Percentiles rank a stretch among this genome's conserved stretches.
Evolutionary conservation across 2,888 invertebrate genomes (phyloP).

Genomic region (Synanthedon formicaeformis): DNA sequence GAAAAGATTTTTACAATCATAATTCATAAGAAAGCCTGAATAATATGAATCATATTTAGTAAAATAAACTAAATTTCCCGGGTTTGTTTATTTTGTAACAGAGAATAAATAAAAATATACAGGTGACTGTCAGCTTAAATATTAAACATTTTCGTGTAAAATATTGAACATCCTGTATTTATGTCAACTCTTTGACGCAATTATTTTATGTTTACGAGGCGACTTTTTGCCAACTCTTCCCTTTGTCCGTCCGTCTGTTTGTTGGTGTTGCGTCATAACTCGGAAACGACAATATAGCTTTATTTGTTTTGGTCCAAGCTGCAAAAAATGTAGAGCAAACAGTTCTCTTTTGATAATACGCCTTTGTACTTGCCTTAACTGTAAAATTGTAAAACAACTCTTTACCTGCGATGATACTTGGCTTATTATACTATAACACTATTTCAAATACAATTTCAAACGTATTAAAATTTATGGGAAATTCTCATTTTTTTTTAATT

Average conservation of each 20-base stretch:
- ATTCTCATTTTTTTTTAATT: too few relatives aligned
- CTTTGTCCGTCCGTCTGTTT: slow-evolving; percentile 22
- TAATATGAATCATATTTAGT: too few relatives aligned
- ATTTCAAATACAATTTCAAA: too few relatives aligned
- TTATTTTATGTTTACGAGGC: slow-evolving; percentile 1
- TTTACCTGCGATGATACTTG: too few relatives aligned
- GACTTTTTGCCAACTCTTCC: slow-evolving; percentile 40
- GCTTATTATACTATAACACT: too few relatives aligned
- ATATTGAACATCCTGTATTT: slow-evolving; percentile 25
- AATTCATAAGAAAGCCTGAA: too few relatives aligned
- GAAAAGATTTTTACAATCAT: too few relatives aligned
- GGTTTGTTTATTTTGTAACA: too few relatives aligned
- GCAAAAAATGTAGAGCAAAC: slow-evolving; percentile 44
- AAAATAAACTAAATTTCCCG: too few relatives aligned
- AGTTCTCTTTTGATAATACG: slow-evolving; percentile 15
- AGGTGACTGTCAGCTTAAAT: not conserved
- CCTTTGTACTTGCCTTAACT: not conserved
- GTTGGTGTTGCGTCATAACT: slow-evolving; percentile 23
- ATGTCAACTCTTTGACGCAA: slow-evolving; percentile 14
- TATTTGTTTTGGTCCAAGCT: slow-evolving; percentile 31
- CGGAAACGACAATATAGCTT: slow-evolving; percentile 15
- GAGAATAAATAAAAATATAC: too few relatives aligned
- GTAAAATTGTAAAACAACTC: too few relatives aligned
- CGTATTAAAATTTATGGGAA: too few relatives aligned
- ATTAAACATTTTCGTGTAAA: not conserved